Conservation (phyloP, 2,888 invertebrate species). For the Agrotis clavis region DNA sequence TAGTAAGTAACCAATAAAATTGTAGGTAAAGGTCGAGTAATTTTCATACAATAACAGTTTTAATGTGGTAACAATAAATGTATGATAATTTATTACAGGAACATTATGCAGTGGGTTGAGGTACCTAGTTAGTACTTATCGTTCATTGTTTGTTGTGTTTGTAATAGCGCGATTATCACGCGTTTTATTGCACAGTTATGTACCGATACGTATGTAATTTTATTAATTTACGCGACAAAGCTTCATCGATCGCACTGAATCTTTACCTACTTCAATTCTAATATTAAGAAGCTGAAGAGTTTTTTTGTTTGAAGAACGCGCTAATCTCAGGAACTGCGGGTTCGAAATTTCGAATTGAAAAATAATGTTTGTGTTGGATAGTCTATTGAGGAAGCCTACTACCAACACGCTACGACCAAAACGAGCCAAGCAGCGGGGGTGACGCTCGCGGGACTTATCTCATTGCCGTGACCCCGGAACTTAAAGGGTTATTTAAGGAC, state of each 20-base stretch:
- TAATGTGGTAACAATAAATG: constrained; percentile 18
- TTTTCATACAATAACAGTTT: constrained; percentile 25
- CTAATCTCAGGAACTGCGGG: no score
- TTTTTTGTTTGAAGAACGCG: no score
- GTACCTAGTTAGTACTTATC: constrained; percentile 23
- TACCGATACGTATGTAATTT: neutral
- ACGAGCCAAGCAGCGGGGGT: no score
- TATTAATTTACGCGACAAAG: constrained; percentile 3
- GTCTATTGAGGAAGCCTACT: no score
- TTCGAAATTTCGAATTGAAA: no score
- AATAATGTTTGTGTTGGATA: no score
- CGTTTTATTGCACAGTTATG: constrained; percentile 16
- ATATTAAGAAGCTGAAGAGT: no score
- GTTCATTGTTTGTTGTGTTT: constrained; percentile 22
- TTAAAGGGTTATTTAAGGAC: no score
- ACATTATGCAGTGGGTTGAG: constrained; percentile 41
- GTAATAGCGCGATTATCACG: constrained; percentile 12
- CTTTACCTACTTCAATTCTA: no score
- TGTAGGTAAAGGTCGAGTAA: constrained; percentile 1
- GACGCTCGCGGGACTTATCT: no score
- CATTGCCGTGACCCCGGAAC: no score
- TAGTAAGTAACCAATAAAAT: constrained; percentile 29
- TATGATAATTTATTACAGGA: constrained; percentile 37
- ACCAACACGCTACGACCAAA: no score
- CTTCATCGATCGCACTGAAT: neutral